phyloP scores from a whole-genome alignment of 2,888 invertebrate genomes.

The Tethea ocularis region DNA sequence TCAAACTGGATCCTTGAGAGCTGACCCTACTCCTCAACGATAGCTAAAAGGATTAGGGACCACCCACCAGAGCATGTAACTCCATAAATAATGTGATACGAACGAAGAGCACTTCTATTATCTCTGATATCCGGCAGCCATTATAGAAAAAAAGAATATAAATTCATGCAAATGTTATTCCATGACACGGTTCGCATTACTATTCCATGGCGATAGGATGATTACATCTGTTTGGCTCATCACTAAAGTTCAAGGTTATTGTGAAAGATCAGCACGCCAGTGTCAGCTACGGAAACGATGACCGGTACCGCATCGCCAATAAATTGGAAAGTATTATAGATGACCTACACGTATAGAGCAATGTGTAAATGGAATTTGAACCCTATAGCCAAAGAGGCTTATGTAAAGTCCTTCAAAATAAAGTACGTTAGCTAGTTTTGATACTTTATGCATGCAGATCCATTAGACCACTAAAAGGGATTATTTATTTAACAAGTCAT shows the following conservation, averaged over 20 bases:
- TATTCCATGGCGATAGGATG: constrained; percentile 18
- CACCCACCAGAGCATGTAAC: not conserved
- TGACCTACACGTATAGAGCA: not conserved
- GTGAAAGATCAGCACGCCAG: not conserved
- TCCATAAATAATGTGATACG: constrained; percentile 1
- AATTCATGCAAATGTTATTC: constrained; percentile 58
- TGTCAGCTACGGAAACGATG: not conserved
- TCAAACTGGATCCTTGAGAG: not conserved
- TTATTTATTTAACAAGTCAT: too few relatives aligned
- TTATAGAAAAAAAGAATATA: constrained; percentile 11
- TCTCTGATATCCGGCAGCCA: not conserved
- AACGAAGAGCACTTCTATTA: constrained; percentile 1
- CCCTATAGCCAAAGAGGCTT: not conserved
- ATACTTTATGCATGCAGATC: too few relatives aligned
- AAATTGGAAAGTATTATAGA: not conserved
- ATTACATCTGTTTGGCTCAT: constrained; percentile 13
- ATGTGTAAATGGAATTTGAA: not conserved
- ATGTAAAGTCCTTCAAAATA: not conserved
- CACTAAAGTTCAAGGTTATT: constrained; percentile 26
- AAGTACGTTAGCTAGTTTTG: too few relatives aligned
- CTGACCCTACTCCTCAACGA: not conserved
- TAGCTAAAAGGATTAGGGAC: not conserved
- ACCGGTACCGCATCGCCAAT: not conserved
- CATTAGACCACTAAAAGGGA: too few relatives aligned
- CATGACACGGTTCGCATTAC: constrained; percentile 36